Evolutionary conservation across 2,888 invertebrate genomes (phyloP).

Genomic region (Smittia sp.): DNA sequence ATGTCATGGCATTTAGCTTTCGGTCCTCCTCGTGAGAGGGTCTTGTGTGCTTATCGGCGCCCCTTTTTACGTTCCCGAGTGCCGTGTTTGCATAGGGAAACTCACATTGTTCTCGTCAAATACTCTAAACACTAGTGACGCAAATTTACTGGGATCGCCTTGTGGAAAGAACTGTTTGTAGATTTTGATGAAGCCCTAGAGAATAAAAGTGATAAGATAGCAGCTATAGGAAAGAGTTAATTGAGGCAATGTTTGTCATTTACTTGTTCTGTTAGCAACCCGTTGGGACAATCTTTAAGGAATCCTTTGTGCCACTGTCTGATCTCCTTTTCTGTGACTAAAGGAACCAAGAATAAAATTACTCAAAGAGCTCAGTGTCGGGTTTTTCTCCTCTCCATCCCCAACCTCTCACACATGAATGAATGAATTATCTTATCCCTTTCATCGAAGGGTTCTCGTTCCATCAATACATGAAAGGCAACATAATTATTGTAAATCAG

Average conservation of each 20-base stretch:
- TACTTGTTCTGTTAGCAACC: conserved; percentile 92
- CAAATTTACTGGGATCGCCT: conserved; percentile 98
- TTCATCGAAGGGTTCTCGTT: not conserved
- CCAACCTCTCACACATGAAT: not conserved
- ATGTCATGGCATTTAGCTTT: conserved; percentile 3
- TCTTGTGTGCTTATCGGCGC: not conserved
- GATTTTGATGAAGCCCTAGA: conserved; percentile 97
- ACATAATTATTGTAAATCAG: conserved; percentile 30
- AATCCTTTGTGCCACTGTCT: conserved; percentile 95
- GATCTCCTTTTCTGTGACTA: conserved; percentile 85
- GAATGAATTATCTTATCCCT: not conserved
- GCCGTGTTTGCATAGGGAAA: conserved; percentile 45
- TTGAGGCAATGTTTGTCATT: conserved; percentile 42
- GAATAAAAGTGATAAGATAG: conserved; percentile 43
- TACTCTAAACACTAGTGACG: conserved; percentile 95
- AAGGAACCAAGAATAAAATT: conserved; percentile 14
- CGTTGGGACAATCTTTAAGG: conserved; percentile 94
- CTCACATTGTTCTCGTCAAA: conserved; percentile 98
- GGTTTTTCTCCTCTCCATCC: not conserved
- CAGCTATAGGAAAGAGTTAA: not conserved
- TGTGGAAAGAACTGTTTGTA: conserved; percentile 99
- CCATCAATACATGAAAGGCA: not conserved
- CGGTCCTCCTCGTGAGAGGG: not conserved
- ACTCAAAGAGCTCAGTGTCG: not conserved
- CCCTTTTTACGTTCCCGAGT: not conserved